Evolutionary conservation across 2,797 vertebrate genomes (phyloP), one percentile per base, ranked within the genome.

Genomic region (Onychomys arenicola): DNA sequence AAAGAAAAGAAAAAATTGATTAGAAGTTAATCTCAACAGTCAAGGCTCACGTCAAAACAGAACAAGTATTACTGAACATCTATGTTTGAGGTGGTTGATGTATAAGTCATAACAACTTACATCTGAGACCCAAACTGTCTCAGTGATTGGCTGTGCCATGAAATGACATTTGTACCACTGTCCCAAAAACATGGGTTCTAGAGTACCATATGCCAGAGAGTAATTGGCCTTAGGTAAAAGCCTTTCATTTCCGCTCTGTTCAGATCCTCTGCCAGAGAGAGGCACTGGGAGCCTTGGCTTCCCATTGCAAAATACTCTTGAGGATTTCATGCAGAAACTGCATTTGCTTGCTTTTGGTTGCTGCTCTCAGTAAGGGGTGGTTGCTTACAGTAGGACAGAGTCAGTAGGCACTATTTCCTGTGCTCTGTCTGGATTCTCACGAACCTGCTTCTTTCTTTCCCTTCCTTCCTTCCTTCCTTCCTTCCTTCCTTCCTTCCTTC

Each of bases 291-390:
- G 8, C 43, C 37, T 69, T 55, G 85, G 88, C 63, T 95, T 96
- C 63, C 67, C 65, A 82, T 63, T 91, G 80, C 89, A 96, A 92
- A 93, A 91, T 85, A 95, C 49, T 83, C 71, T 40, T 84, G 59
- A 34, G 92, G 69, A 97, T 94, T 95, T 97, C 83, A 94, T 59
- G 80, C 59, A 67, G 83, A 96, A 96, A 69, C 84, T 92, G 37
- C 14, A n/a, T 92, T 76, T 96, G 89, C 86, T 97, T 94, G 52
- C 77, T 95, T 94, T 90, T 52, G 76, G 46, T 23, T 69, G 73
- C 52, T 87, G 90, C 78, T 59, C 67, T 89, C 88, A 90, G 19
- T 49, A 78, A 93, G 86, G 85, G 67, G 43, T 94, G 90, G 73
- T 67, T 92, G 82, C 75, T 86, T 92, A 52, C 69, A 90, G 32